Evolutionary conservation across 53 echinoderm and acorn worm genomes (phyloP), one percentile per base, ranked within the genome.

Genomic region (Actinopyga echinites): DNA sequence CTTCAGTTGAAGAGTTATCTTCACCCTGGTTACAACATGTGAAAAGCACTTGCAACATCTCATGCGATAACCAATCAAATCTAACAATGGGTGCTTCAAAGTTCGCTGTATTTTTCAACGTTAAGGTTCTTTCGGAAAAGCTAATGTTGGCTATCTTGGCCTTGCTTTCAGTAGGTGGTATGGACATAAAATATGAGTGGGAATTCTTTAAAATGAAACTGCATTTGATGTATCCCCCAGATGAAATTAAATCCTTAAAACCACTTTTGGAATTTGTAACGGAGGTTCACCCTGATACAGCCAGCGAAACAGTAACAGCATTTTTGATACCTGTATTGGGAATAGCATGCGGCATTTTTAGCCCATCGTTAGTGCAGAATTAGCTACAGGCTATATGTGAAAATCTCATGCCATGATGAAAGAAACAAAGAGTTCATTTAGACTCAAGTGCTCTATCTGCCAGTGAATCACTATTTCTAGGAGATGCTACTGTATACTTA

Each of bases 121-220:
- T 56, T 6, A 23, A 55, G 32, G 56, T 77, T 6, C 25, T 77
- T 43, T 30, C 45, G 8, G 77, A 55, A 31, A 77, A 77, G 55
- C 4, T 55, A 5, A 77, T 77, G 17, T 13, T 77, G 32, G 13
- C 30, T 11, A 3, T 24, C 0, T 77, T 54, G 1, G 77, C 77
- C 0, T 5, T 77, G 11, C 12, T 77, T 17, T 55, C 21, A 1
- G 77, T 77, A 15, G 77, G 77, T 32, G 77, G 77, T 20, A 54
- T 77, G 5, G 77, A 77, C 34, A 21, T 77, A 21, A 53, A 55
- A 56, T 55, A 77, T 56, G 53, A 77, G 45, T 77, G 77, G 77
- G 33, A 77, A 29, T 28, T 29, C 21, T 77, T 77, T 31, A 77
- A 77, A 30, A 77, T 77, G 77, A 77, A 77, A n/a, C 21, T 77